These are phyloP conservation scores for Salminus brasiliensis DNA, from an alignment of 2,113 vertebrate genomes.

Conservation along the genomic window DNA sequence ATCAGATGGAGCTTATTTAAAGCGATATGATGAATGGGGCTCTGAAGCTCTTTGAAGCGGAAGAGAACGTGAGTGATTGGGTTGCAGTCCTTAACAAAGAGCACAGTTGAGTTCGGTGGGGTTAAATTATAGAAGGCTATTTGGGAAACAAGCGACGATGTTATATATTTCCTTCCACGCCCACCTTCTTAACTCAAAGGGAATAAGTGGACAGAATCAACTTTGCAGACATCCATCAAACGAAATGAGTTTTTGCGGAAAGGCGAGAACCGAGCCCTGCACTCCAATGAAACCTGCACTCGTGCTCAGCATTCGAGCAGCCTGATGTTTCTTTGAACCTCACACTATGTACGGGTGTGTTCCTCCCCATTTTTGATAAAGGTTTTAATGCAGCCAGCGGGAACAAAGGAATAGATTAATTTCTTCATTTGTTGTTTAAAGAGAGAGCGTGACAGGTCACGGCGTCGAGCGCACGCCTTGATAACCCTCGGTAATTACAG, in stretches of 20 bases:
- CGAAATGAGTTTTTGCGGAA: slow-evolving; percentile 50
- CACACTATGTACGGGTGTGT: slow-evolving; percentile 3
- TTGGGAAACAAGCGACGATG: slow-evolving; percentile 53
- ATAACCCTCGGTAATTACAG: slow-evolving; percentile 39
- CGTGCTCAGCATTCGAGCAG: slow-evolving; percentile 45
- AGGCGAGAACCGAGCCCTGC: slow-evolving; percentile 36
- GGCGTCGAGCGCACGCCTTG: not conserved
- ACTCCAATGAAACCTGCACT: slow-evolving; percentile 40
- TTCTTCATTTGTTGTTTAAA: slow-evolving; percentile 50
- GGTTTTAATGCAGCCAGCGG: slow-evolving; percentile 41
- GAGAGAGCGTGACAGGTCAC: slow-evolving; percentile 14
- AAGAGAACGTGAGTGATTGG: slow-evolving; percentile 53
- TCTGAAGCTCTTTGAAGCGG: slow-evolving; percentile 44
- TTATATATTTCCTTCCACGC: slow-evolving; percentile 39
- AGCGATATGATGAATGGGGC: slow-evolving; percentile 57
- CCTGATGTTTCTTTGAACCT: slow-evolving; percentile 40
- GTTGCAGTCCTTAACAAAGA: slow-evolving; percentile 59
- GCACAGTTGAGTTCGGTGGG: not conserved
- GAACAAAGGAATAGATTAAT: slow-evolving; percentile 28
- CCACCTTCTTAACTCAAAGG: slow-evolving; percentile 44
- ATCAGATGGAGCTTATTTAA: slow-evolving; percentile 56
- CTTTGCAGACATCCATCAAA: slow-evolving; percentile 46
- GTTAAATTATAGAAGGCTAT: slow-evolving; percentile 57
- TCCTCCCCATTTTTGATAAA: slow-evolving; percentile 44
- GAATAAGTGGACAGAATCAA: slow-evolving; percentile 51